These are phyloP conservation scores for Isurus oxyrinchus DNA, from an alignment of 2,113 vertebrate species.

Conservation along the genomic window DNA sequence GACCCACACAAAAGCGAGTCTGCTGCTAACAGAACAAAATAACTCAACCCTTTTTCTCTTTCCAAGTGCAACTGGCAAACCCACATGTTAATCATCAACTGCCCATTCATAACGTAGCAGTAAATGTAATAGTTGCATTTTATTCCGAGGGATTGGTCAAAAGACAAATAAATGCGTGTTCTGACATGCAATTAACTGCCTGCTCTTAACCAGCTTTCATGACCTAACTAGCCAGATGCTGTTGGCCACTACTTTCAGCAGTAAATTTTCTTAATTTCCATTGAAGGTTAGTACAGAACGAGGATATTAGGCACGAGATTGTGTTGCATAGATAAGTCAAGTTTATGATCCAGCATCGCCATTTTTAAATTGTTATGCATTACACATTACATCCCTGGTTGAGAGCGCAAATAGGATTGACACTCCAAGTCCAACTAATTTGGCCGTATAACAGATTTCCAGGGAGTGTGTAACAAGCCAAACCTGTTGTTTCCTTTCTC, in stretches of 20 bases:
- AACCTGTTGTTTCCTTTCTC: not conserved
- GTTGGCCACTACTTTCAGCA: not conserved
- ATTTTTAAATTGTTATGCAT: not conserved
- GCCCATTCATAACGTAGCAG: not conserved
- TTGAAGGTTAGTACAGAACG: constrained; percentile 38
- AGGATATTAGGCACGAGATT: constrained; percentile 11
- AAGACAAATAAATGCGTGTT: not conserved
- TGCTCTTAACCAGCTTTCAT: not conserved
- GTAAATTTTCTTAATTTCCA: constrained; percentile 8
- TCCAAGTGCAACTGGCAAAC: not conserved
- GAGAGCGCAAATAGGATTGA: not conserved
- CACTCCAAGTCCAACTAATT: not conserved
- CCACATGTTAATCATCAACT: not conserved
- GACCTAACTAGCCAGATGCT: not conserved
- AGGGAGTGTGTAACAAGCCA: not conserved
- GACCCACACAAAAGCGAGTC: not conserved
- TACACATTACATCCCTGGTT: not conserved
- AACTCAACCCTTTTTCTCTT: not conserved
- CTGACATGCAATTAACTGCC: not conserved
- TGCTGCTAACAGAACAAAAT: not conserved
- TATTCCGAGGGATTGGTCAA: not conserved
- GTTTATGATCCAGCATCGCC: not conserved
- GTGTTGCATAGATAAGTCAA: not conserved
- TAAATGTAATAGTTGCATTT: not conserved
- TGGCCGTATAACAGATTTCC: not conserved